Evolutionary conservation across 1,140 invertebrate genomes (phyloP).

Genomic region (Diabrotica virgifera): DNA sequence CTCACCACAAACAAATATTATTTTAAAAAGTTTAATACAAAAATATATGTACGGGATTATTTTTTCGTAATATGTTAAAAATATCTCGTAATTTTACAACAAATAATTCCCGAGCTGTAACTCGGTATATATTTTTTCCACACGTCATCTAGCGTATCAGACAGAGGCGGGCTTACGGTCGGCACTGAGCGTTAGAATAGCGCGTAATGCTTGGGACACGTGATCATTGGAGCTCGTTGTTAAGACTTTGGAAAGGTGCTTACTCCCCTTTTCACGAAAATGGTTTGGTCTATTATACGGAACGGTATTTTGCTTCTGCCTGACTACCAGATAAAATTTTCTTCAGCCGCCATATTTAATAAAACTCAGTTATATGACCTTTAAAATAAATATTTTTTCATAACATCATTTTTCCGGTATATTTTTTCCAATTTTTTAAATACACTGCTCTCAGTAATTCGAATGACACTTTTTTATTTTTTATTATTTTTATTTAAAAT

Average conservation of each 20-base stretch:
- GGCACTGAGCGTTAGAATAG: constrained; percentile 15
- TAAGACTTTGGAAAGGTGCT: constrained; percentile 37
- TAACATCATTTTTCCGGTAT: too few species aligned
- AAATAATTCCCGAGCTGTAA: neutral
- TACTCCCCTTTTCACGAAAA: constrained; percentile 45
- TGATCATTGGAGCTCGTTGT: constrained; percentile 41
- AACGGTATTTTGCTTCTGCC: constrained; percentile 44
- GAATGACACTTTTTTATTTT: too few species aligned
- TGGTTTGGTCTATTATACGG: constrained; percentile 42
- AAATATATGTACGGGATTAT: too few species aligned
- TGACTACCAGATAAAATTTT: constrained; percentile 34
- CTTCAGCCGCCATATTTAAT: constrained; percentile 22
- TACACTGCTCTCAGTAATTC: too few species aligned
- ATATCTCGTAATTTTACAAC: too few species aligned
- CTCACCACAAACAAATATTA: too few species aligned
- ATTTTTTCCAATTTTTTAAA: too few species aligned
- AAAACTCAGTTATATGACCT: constrained; percentile 8
- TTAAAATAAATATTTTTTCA: neutral
- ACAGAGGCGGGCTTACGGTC: constrained; percentile 27
- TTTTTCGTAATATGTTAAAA: too few species aligned
- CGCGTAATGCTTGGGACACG: constrained; percentile 28
- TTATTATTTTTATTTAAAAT: too few species aligned
- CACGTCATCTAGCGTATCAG: constrained; percentile 21
- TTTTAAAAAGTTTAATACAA: too few species aligned
- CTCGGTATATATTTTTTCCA: constrained; percentile 26